Conservation (phyloP, 2,113 vertebrate genomes). For the Bungarus multicinctus region DNA sequence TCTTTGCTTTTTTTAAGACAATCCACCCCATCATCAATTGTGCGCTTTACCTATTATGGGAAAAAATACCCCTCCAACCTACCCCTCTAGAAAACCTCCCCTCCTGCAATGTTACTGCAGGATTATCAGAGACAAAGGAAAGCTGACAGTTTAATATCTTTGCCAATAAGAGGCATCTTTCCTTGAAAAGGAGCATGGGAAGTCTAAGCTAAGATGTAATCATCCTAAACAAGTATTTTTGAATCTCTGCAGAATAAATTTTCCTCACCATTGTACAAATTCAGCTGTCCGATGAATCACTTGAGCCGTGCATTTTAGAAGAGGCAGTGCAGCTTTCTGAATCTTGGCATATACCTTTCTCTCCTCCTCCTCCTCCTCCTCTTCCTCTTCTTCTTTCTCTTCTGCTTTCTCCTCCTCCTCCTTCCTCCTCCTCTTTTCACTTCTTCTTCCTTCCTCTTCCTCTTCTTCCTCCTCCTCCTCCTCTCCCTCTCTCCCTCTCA, state of each 20-base stretch:
- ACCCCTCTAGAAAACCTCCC: not conserved
- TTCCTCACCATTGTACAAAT: not conserved
- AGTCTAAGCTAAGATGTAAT: not conserved
- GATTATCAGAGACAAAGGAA: not conserved
- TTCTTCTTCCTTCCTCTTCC: no score
- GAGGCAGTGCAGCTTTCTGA: not conserved
- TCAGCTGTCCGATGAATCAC: not conserved
- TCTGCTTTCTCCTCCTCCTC: no score
- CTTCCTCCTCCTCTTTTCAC: no score
- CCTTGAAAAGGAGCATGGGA: not conserved
- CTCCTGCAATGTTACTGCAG: not conserved
- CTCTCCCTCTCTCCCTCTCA: no score
- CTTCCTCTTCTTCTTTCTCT: no score
- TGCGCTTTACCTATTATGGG: not conserved
- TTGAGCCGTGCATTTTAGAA: not conserved
- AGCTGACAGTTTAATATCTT: not conserved
- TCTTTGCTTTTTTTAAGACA: not conserved
- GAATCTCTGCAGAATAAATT: not conserved
- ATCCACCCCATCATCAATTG: not conserved
- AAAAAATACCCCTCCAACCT: not conserved
- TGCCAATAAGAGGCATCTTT: not conserved
- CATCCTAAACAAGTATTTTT: not conserved
- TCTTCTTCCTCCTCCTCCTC: not conserved
- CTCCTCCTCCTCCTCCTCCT: fast-evolving
- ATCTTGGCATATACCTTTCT: not conserved